Conservation (phyloP, 2,797 vertebrate species). For the Poeciliopsis presidionis region DNA sequence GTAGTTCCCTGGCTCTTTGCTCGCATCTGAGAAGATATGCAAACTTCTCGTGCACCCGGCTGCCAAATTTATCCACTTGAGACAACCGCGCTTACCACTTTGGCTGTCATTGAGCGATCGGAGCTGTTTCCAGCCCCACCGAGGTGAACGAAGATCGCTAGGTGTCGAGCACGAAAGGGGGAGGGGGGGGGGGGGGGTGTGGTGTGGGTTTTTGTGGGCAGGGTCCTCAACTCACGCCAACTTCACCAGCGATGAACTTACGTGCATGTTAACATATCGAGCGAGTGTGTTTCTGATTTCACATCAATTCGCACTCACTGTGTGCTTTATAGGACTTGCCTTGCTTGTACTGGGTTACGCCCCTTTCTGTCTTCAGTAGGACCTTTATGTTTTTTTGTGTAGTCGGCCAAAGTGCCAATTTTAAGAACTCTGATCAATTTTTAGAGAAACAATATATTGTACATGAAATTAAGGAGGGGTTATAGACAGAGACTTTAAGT, state of each 20-base stretch:
- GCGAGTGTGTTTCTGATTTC: neutral
- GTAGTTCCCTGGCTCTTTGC: constrained; percentile 24
- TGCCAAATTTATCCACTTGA: constrained; percentile 13
- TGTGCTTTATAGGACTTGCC: neutral
- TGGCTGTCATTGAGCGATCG: neutral
- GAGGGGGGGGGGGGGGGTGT: too few species aligned
- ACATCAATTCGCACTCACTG: neutral
- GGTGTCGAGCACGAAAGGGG: neutral
- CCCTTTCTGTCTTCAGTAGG: neutral
- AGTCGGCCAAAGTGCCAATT: neutral
- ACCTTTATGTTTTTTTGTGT: neutral
- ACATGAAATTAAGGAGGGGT: neutral
- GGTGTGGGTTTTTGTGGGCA: neutral
- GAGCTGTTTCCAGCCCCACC: neutral
- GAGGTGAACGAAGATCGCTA: neutral
- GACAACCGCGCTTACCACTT: constrained; percentile 7
- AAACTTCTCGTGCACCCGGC: constrained; percentile 14
- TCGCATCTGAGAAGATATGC: constrained; percentile 36
- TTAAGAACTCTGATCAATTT: neutral
- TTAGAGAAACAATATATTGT: neutral
- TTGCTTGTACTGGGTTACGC: neutral
- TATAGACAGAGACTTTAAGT: neutral
- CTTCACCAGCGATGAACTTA: too few species aligned
- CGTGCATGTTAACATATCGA: too few species aligned
- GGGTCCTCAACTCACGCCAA: too few species aligned